A percentile compares a stretch with the other conserved stretches of the same genome.
phyloP scores from a whole-genome alignment of 2,113 vertebrate genomes.

The Peromyscus polionotus region DNA sequence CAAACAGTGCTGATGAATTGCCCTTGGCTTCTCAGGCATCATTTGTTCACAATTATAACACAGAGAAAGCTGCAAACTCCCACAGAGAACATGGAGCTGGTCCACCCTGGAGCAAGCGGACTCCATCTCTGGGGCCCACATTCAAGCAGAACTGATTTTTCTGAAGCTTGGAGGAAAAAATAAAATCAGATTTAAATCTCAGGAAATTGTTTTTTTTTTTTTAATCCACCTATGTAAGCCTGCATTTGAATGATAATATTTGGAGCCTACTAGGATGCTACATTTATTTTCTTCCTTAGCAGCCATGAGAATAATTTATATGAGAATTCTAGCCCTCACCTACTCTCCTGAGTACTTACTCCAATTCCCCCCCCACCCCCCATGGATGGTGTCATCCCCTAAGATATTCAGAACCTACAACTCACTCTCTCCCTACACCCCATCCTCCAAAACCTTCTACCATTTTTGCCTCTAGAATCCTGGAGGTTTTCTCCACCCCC shows the following conservation, averaged over 20 bases:
- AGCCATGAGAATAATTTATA: conserved; percentile 67
- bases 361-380: neutral
- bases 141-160: conserved; percentile 50
- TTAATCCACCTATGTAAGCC: conserved; percentile 68
- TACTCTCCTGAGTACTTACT: neutral
- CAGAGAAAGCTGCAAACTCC: neutral
- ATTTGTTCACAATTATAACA: neutral
- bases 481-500: neutral
- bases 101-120: neutral
- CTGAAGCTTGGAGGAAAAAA: conserved; percentile 44
- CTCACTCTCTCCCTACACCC: neutral
- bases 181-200: conserved; percentile 71
- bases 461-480: neutral
- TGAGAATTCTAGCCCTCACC: conserved; percentile 16
- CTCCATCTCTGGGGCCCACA: conserved; percentile 28
- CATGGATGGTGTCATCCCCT: neutral
- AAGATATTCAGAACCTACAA: neutral
- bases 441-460: neutral
- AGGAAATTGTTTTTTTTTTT: conserved; percentile 60
- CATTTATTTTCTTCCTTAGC: conserved; percentile 72
- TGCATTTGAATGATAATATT: conserved; percentile 80
- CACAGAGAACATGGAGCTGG: neutral
- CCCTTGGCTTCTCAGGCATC: neutral
- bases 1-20: neutral
- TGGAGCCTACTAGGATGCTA: conserved; percentile 36